Percentiles rank a stretch among this genome's conserved stretches.
Conservation (phyloP, 2,888 invertebrate species). For the Leucania comma region DNA sequence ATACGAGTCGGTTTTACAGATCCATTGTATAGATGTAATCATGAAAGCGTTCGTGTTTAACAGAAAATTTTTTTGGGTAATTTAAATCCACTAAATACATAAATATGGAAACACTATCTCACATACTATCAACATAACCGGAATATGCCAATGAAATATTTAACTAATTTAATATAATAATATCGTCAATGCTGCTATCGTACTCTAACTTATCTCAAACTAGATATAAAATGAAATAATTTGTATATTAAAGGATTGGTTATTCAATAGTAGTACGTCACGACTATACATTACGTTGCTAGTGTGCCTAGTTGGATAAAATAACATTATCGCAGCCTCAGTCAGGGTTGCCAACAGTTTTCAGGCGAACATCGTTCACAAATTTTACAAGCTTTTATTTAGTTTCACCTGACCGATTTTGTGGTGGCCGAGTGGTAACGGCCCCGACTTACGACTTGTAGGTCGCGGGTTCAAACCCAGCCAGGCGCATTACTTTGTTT, state of each 20-base stretch:
- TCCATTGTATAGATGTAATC: background rate
- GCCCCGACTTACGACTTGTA: no score
- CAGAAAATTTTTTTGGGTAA: constrained; percentile 4
- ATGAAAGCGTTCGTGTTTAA: background rate
- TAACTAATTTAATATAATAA: constrained; percentile 15
- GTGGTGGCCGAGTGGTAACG: no score
- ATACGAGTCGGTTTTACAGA: background rate
- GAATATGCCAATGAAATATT: constrained; percentile 21
- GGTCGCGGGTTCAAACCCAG: no score
- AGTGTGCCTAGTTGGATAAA: constrained; percentile 12
- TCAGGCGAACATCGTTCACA: no score
- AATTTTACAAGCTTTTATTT: no score
- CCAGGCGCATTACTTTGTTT: no score
- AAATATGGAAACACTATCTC: constrained; percentile 5
- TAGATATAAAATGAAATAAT: constrained; percentile 27
- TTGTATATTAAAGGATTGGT: constrained; percentile 13
- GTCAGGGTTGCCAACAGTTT: constrained; percentile 23
- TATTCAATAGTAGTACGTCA: constrained; percentile 28
- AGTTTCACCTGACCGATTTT: no score
- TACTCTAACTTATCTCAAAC: constrained; percentile 31
- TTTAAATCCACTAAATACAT: background rate
- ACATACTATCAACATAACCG: constrained; percentile 4
- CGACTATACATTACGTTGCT: constrained; percentile 12
- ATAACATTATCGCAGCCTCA: constrained; percentile 6
- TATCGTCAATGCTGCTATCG: background rate